Conservation (phyloP, 2,797 vertebrate genomes). For the Pogonophryne albipinna region DNA sequence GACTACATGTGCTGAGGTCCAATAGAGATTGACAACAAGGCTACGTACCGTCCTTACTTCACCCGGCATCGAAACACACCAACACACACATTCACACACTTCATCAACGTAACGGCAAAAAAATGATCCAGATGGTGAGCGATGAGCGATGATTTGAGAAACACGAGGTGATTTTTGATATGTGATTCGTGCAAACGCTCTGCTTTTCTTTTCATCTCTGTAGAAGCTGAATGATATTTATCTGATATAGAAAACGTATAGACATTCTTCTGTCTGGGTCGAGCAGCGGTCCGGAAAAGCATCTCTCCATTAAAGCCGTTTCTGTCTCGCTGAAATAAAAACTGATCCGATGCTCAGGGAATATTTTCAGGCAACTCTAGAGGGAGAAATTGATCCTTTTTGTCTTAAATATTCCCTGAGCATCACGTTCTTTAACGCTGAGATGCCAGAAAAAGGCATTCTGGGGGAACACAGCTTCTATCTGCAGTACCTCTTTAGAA, state of each 20-base stretch:
- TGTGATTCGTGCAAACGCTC: conserved; percentile 72
- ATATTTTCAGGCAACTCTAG: conserved; percentile 13
- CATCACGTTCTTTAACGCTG: conserved; percentile 11
- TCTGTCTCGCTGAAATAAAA: not conserved
- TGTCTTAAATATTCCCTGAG: conserved; percentile 10
- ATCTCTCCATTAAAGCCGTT: conserved; percentile 44
- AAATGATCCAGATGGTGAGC: conserved; percentile 51
- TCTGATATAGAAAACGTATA: conserved; percentile 19
- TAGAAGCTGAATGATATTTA: conserved; percentile 28
- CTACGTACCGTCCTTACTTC: conserved; percentile 6
- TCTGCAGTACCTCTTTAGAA: conserved; percentile 64
- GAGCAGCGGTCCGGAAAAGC: conserved; percentile 44
- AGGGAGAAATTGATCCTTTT: not conserved
- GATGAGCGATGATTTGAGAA: conserved; percentile 47
- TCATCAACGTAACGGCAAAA: too few species aligned
- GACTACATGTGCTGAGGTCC: not conserved
- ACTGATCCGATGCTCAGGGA: not conserved
- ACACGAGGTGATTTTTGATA: conserved; percentile 32
- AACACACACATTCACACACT: not conserved
- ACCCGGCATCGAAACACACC: conserved; percentile 25
- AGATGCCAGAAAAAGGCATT: conserved; percentile 65
- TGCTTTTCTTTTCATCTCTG: conserved; percentile 39
- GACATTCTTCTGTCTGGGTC: conserved; percentile 74
- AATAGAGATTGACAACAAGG: not conserved
- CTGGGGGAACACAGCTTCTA: conserved; percentile 43